Base-by-base conservation (phyloP, 2,113 vertebrate species). In the Amblyornis subalaris region DNA sequence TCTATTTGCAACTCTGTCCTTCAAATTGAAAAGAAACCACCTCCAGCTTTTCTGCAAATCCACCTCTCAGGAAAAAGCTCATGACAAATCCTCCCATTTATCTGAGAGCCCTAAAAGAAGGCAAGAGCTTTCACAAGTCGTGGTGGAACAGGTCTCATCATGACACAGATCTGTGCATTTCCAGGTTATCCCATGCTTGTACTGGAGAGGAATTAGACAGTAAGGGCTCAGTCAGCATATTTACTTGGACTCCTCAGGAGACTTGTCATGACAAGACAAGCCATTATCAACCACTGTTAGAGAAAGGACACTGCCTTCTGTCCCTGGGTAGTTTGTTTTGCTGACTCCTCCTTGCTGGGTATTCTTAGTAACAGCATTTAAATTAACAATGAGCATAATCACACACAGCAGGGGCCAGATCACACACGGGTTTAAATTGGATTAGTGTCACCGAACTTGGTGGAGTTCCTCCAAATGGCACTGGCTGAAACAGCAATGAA, bases 241-340 rank as follows among this genome's bases (percentile, higher is more conserved):
- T 96, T 96, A 51, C 88, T 89, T 94, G 95, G 22, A 14, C 42
- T 87, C 69, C 66, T 21, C 22, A 50, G 61, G 74, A 94, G 90
- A 90, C 95, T 89, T 95, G 96, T 87, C 89, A 42, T 75, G 94
- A 94, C 95, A 97, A 85, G 93, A 90, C 61, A 85, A 87, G 92
- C 33, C 70, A 84, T 84, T 94, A 94, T 89, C 84, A 84, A 89
- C 79, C n/a, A 9, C 66, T 93, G 62, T 35, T 84, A 62, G 26
- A 53, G 85, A 89, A 93, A 82, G 29, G 71, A 91, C 75, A 88
- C 73, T 90, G 85, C 55, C 57, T 78, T 95, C 78, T 73, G 54
- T 82, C 38, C 73, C 35, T 54, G 21, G 7, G 44, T 44, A 38
- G 36, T 28, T 76, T 29, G 16, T 54, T 47, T 69, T 40, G 50